These are phyloP conservation scores for Phalloptychus januarius DNA, from an alignment of 2,797 vertebrate species.

Conservation along the genomic window DNA sequence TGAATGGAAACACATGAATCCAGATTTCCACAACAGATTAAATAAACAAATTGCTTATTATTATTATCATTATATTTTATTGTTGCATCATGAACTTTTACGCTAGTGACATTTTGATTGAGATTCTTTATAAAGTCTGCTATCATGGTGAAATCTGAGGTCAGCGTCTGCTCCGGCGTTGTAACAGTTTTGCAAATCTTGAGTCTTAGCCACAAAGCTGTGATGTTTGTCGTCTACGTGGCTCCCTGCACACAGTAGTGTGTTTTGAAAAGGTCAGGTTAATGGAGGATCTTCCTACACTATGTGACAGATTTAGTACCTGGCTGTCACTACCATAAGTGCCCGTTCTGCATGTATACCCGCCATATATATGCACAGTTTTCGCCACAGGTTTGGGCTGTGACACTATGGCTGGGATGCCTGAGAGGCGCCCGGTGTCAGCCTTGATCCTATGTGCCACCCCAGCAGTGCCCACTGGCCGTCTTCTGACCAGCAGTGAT, in stretches of 20 bases:
- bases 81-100: not conserved
- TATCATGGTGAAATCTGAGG: conserved; percentile 30
- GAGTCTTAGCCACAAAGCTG: conserved; percentile 41
- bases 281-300: conserved; percentile 10
- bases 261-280: conserved; percentile 29
- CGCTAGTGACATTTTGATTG: not conserved
- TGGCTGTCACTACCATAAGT: conserved; percentile 6
- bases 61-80: not conserved
- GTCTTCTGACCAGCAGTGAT: conserved; percentile 38
- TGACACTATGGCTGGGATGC: conserved; percentile 48
- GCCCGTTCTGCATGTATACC: not conserved
- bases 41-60: not conserved
- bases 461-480: conserved; percentile 42
- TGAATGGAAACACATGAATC: not conserved
- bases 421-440: conserved; percentile 44
- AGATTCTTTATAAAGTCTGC: conserved; percentile 11
- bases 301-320: conserved; percentile 25
- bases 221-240: conserved; percentile 10
- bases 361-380: conserved; percentile 9
- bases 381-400: conserved; percentile 43
- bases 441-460: conserved; percentile 52
- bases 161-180: conserved; percentile 12
- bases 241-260: conserved; percentile 17
- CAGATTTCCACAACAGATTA: not conserved
- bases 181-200: conserved; percentile 7